phyloP scores from a whole-genome alignment of 2,797 vertebrate species.

The Pipistrellus pipistrellus region DNA sequence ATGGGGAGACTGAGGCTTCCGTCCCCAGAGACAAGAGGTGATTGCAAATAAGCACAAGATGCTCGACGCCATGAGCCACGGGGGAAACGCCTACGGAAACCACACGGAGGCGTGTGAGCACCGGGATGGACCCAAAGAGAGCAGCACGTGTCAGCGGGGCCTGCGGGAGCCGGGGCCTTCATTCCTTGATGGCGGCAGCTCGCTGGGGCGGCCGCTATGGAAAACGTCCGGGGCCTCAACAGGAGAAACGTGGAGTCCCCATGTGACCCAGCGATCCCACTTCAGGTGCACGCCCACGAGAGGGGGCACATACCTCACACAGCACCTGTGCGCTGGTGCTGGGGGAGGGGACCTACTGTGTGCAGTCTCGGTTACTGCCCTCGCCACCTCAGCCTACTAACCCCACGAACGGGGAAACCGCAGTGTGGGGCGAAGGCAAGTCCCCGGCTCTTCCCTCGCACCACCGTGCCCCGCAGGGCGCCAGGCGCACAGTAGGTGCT shows the following conservation, averaged over 20 bases:
- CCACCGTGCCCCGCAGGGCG: rapidly evolving
- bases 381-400: rapidly evolving
- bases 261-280: rapidly evolving
- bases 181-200: rapidly evolving
- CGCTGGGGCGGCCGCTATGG: rapidly evolving
- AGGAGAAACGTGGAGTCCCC: rapidly evolving
- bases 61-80: background rate
- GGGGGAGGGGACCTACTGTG: background rate
- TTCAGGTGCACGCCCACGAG: background rate
- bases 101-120: background rate
- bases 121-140: rapidly evolving
- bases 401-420: rapidly evolving
- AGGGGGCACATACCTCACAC: rapidly evolving
- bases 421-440: background rate
- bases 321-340: rapidly evolving
- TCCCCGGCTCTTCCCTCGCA: background rate
- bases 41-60: background rate
- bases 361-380: no score
- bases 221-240: rapidly evolving
- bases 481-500: no score
- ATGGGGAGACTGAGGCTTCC: background rate
- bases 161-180: rapidly evolving
- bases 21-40: background rate
- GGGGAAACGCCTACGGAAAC: background rate
- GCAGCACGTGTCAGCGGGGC: rapidly evolving